Evolutionary conservation across 2,113 vertebrate genomes (phyloP), one percentile per base, ranked within the genome.

Genomic region (Oncorhynchus kisutch): DNA sequence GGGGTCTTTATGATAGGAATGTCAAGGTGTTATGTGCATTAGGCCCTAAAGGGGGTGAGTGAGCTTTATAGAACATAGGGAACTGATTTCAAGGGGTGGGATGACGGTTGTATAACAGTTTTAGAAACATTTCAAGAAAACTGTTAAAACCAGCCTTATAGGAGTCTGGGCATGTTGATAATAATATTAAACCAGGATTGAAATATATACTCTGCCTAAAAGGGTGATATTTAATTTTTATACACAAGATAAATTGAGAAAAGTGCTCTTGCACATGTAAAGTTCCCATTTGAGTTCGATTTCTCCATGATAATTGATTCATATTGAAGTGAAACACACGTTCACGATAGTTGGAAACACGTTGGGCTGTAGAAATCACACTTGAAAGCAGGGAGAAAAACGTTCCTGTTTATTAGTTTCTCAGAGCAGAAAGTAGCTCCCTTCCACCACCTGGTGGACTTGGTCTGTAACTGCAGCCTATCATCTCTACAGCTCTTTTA

Each of bases 1-100:
- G 5, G 72, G 51, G 16, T 76, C 20, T 25, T 70, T 25, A 6
- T 25, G 57, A 72, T 12, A 29, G 49, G 14, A 49, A 62, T 78
- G 29, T 71, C 70, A 72, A 24, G 51, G 29, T 76, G 75, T 77
- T 57, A 22, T 62, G 14, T 76, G 76, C 70, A 66, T 66, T 71
- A 67, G 70, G 34, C 62, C 78, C 80, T 71, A 60, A 78, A 68
- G 73, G 75, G 75, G 75, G 81, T 67, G 75, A 76, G 72, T 54
- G 72, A 82, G 73, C 60, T 83, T 18, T 73, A 77, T 77, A 81
- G 66, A 85, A 27, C 27, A 95, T 0, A 91, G 92, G n/a, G 94
- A 93, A 83, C 82, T 79, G 34, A 49, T 82, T 89, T 86, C 49
- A 31, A 82, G 78, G 76, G 84, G 83, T 81, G 79, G 84, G 81